phyloP scores from a whole-genome alignment of 2,888 invertebrate species.

The Digitonthophagus gazella region DNA sequence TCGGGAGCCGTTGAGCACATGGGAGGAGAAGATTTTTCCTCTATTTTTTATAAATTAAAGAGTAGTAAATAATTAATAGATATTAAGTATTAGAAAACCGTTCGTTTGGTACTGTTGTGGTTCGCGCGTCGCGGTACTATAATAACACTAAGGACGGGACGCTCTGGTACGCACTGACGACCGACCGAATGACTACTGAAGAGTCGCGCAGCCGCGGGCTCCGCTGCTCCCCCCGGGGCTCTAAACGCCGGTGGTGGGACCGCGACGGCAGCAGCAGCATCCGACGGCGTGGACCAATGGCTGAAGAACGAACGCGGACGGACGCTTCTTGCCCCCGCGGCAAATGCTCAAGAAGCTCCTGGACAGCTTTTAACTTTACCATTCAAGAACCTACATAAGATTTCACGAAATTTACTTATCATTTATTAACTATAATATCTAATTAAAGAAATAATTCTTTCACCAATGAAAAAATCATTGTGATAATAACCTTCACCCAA shows the following conservation, averaged over 20 bases:
- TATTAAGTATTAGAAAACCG: too few relatives aligned
- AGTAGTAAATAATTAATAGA: too few relatives aligned
- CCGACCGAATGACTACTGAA: constrained; percentile 50
- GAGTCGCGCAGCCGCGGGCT: constrained; percentile 48
- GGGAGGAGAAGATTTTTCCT: not conserved
- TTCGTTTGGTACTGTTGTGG: constrained; percentile 4
- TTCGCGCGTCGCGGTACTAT: constrained; percentile 1
- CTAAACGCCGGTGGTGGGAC: constrained; percentile 42
- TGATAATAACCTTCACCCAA: too few relatives aligned
- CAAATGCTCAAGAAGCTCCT: not conserved
- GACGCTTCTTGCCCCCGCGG: constrained; percentile 16
- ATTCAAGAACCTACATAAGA: too few relatives aligned
- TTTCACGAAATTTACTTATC: too few relatives aligned
- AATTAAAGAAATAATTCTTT: too few relatives aligned
- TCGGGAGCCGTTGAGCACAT: constrained; percentile 30
- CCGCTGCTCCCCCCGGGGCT: constrained; percentile 40
- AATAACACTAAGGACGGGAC: constrained; percentile 26
- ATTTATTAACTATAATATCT: too few relatives aligned
- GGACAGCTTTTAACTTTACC: not conserved
- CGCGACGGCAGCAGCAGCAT: constrained; percentile 46
- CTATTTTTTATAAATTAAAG: not conserved
- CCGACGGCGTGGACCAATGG: constrained; percentile 46
- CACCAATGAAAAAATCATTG: too few relatives aligned
- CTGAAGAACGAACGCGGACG: constrained; percentile 16
- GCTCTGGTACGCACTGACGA: constrained; percentile 38